Evolutionary conservation across 2,797 vertebrate species (phyloP), one percentile per base, ranked within the genome.

Genomic region (Girardinus metallicus): DNA sequence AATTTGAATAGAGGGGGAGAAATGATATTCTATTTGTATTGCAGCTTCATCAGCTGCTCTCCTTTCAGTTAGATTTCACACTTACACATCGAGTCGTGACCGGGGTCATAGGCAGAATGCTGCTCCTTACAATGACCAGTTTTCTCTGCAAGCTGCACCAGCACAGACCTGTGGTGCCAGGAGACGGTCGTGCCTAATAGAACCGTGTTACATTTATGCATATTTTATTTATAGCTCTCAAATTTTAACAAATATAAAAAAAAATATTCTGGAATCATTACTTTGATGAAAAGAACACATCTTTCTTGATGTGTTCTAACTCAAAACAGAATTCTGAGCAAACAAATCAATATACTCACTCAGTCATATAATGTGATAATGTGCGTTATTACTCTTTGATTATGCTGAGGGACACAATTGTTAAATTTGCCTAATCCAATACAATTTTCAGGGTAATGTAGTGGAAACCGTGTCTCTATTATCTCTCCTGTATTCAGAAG

Each of bases 1-100:
- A 88, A 91, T 88, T 86, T 72, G 68, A 74, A 82, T 76, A 82
- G 79, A 80, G 85, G 79, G 85, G 86, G 87, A 92, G 90, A 93
- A 91, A 95, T 94, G 80, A 96, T 96, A 94, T 96, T 94, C 94
- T 93, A 84, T 95, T 96, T 96, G 96, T 96, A 92, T 85, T 80
- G 82, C 77, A 91, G 95, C 94, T 93, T 94, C 77, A 96, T 96
- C 95, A 95, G 94, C 95, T 96, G 95, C 95, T 96, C 90, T 95
- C 93, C 94, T 94, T 94, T 97, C 96, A 96, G 93, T 79, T 90
- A 90, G 92, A 97, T 97, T 97, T 96, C 96, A 97, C 96, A 96
- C 94, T 95, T 72, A 87, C 94, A 83, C 80, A 94, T 96, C 95
- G 90, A 74, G 74, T 85, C 81, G 90, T 73, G 87, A 92, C 87